A percentile compares a stretch with the other conserved stretches of the same genome.
phyloP scores from a whole-genome alignment of 1,140 invertebrate species.

The Ditylenchus dipsaci region DNA sequence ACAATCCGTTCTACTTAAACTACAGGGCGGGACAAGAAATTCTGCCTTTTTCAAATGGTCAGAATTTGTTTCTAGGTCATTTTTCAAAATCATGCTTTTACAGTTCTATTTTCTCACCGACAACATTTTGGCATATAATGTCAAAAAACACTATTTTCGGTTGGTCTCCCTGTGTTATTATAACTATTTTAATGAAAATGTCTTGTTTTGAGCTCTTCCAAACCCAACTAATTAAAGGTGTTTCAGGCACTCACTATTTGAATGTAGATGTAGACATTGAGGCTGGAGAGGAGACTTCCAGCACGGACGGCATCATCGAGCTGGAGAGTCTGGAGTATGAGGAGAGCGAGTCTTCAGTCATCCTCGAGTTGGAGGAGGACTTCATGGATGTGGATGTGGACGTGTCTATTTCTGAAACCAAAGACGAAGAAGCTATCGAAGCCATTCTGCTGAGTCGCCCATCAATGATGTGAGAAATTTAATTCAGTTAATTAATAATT shows the following conservation, averaged over 20 bases:
- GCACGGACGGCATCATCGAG: slow-evolving; percentile 29
- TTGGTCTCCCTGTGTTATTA: too few species aligned
- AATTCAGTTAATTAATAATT: too few species aligned
- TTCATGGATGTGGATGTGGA: slow-evolving; percentile 30
- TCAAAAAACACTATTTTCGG: too few species aligned
- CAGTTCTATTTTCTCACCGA: too few species aligned
- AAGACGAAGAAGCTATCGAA: slow-evolving; percentile 20
- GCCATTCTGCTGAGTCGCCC: slow-evolving; percentile 20
- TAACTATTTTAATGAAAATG: too few species aligned
- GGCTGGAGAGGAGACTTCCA: slow-evolving; percentile 29
- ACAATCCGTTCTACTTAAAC: too few species aligned
- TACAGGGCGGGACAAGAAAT: too few species aligned
- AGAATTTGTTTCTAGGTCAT: too few species aligned
- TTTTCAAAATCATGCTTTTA: neutral
- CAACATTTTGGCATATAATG: too few species aligned
- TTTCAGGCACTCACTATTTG: slow-evolving; percentile 22
- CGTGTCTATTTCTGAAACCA: slow-evolving; percentile 8
- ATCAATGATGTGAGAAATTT: slow-evolving; percentile 6
- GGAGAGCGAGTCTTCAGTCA: slow-evolving; percentile 25
- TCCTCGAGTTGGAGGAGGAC: slow-evolving; percentile 12
- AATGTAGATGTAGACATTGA: slow-evolving; percentile 33
- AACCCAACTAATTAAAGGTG: neutral
- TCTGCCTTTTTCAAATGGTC: too few species aligned
- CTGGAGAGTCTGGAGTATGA: slow-evolving; percentile 24
- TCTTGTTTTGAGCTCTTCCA: neutral